Base-by-base conservation (phyloP, 1,140 invertebrate species). In the Chionoecetes opilio region DNA sequence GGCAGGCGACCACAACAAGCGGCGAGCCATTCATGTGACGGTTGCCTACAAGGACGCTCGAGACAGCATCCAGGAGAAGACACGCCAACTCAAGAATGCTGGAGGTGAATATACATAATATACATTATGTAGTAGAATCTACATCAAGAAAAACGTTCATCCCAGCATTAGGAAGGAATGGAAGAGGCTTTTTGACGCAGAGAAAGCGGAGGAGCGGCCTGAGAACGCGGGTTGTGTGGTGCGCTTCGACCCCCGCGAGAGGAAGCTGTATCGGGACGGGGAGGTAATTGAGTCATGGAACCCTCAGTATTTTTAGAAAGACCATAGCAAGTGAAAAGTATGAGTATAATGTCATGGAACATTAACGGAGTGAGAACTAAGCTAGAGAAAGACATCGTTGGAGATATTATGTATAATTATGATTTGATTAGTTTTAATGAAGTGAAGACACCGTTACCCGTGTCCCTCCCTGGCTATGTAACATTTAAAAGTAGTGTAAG, bases 131-230 rank as follows among this genome's bases (percentile, higher is more conserved):
- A 46, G 38, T n/a, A 90, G 41, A n/a, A 90, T 90, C n/a, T 46
- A 90, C 26, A 37, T 46, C 9, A 90, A 90, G 35, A 90, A 90
- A 37, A 26, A 90, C 21, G 38, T 90, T 37, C 88, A 90, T n/a
- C 88, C 88, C 26, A 90, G 38, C 35, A 90, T 90, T 17, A 38
- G 35, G 9, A 26, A n/a, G n/a, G 88, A 38, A 41, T 90, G 38
- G 35, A 90, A 90, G 88, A n/a, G 88, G 26, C 35, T 90, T 41
- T 38, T 41, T 46, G 26, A 90, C 37, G 38, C 31, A 2, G 35
- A 90, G 26, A 90, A 41, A 37, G 29, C 37, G 37, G 41, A 90
- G 88, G 88, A 90, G 37, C 34, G 46, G 32, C 88, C 88, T 5
- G 29, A 90, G 37, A 90, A 90, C 31, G 88, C 35, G 5, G 88